A percentile compares a stretch with the other conserved stretches of the same genome.
These are phyloP conservation scores for Rhingia rostrata DNA, from an alignment of 2,888 invertebrate genomes.

Conservation along the genomic window DNA sequence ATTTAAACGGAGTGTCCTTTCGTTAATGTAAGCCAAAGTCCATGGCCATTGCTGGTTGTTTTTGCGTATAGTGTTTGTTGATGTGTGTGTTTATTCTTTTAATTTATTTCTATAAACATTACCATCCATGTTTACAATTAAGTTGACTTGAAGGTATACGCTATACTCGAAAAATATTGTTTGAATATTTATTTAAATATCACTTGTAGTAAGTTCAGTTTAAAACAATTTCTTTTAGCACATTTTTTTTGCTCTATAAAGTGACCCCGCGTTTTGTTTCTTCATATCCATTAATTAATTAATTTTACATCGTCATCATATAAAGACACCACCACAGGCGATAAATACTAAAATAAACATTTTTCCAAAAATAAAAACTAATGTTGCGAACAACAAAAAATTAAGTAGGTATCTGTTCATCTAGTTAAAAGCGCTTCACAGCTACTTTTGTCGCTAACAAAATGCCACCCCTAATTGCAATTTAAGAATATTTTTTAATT, in stretches of 20 bases:
- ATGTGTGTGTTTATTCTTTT: too few species aligned
- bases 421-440: constrained; percentile 14
- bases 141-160: too few species aligned
- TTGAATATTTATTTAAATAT: background rate
- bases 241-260: constrained; percentile 1
- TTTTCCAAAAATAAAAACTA: constrained; percentile 71
- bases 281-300: constrained; percentile 22
- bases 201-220: background rate
- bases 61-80: background rate
- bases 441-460: constrained; percentile 9
- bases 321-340: constrained; percentile 35
- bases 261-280: constrained; percentile 7
- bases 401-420: constrained; percentile 30
- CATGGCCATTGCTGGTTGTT: background rate
- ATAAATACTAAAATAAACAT: constrained; percentile 47
- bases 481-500: background rate
- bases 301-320: constrained; percentile 37
- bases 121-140: too few species aligned
- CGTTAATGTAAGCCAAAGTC: constrained; percentile 57
- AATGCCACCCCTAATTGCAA: constrained; percentile 51
- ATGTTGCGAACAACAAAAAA: constrained; percentile 34
- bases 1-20: constrained; percentile 52
- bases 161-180: too few species aligned
- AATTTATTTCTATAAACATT: too few species aligned
- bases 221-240: background rate